Base-by-base conservation (phyloP, 2,797 vertebrate genomes). In the Australoheros facetus region DNA sequence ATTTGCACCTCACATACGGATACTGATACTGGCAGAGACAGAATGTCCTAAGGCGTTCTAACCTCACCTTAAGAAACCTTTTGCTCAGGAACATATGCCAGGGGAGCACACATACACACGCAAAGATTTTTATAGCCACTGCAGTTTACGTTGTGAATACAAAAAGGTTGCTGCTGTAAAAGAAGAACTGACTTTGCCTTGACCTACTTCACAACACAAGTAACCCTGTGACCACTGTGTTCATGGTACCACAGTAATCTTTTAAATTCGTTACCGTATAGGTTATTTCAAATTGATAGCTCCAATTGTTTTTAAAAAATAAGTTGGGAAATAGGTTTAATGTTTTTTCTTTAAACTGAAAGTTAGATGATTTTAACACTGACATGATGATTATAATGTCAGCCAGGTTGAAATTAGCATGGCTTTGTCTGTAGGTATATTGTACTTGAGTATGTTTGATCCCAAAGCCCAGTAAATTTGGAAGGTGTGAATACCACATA, bases 51-150 rank as follows among this genome's bases (percentile, higher is more conserved):
- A 69, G 57, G 57, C 51, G 57, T 54, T 30, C 32, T 19, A 71
- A 53, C 75, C 30, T 88, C 75, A 87, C 75, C 81, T 82, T 19
- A 87, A 76, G 69, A 81, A 79, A 81, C 77, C 79, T 75, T 87
- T 75, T n/a, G 48, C 72, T 73, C 60, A 58, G 32, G 56, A 1
- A 76, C 83, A 85, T 75, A 83, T 85, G 82, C 19, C 32, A 73
- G 56, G 3, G 3, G 2, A 4, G 5, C 5, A 34, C 66, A 34
- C 37, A 37, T 1, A 37, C 37, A 11, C 51, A 75, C 75, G 79
- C 56, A 60, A 3, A 64, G 51, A 66, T 51, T 78, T 73, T 78
- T 79, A 80, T 45, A 70, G 48, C 21, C 26, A 19, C 30, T 21
- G 6, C 32, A 80, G 45, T 85, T 80, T 71, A 79, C 3, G 6